Evolutionary conservation across 2,888 invertebrate species (phyloP), one percentile per base, ranked within the genome.

Genomic region (Labia minor): DNA sequence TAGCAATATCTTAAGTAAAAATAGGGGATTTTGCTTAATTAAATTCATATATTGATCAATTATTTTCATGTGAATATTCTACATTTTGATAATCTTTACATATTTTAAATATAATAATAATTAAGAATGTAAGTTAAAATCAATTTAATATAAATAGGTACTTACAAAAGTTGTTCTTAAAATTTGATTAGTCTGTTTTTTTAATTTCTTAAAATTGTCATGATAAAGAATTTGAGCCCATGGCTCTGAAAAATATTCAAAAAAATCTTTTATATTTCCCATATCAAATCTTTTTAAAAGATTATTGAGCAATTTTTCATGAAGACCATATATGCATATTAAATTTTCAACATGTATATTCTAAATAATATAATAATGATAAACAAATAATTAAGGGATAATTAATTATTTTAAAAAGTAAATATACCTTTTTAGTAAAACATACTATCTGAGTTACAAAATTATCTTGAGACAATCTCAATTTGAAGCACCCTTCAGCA

Each of bases 281-380:
- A 83, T 76, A 1, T 82, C 78, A 61, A 66, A 68, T 2, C 69
- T 37, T 1, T 14, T 2, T 64, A 83, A 77, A 37, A 91, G 73
- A 72, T 87, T 85, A 76, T 90, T 87, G 68, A 90, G 80, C 72
- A 86, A 77, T 19, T 82, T 81, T 72, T 90, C 88, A 74, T 91
- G 90, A 71, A 86, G 84, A 0, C 89, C 90, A 75, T 86, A 90
- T 37, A 91, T 74, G 68, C 82, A 79, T 0, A 81, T 76, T 16
- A 88, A 72, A 69, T 86, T 85, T 37, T 82, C 81, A 0, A 80
- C 74, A 10, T 83, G 80, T 70, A 88, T 83, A 0, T 78, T 74
- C 83, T 85, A 69, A 63, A 76, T 70, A 63, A 66, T 26, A 37
- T 26, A 6, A 26, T 26, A 26, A 26, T 26, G 4, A 26, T 10